phyloP scores from a whole-genome alignment of 1,140 invertebrate genomes.

The Pachyrhynchus sulphureomaculatus region DNA sequence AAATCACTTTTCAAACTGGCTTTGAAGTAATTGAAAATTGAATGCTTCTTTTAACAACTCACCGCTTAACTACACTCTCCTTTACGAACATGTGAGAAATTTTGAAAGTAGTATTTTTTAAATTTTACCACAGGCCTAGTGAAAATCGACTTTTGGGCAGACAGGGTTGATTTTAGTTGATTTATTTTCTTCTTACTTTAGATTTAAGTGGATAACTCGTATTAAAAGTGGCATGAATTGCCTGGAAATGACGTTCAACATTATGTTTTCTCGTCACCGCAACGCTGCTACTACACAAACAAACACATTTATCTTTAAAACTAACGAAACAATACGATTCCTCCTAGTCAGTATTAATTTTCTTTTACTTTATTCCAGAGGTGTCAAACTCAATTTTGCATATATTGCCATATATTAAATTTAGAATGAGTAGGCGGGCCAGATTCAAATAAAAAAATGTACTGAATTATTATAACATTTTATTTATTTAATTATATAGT shows the following conservation, averaged over 20 bases:
- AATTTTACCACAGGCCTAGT: background rate
- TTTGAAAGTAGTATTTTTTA: slow-evolving; percentile 1
- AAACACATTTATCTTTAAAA: background rate
- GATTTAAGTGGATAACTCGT: background rate
- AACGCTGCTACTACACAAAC: background rate
- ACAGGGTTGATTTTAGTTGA: background rate
- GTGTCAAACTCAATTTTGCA: no score
- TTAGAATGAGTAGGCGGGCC: no score
- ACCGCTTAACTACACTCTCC: slow-evolving; percentile 8
- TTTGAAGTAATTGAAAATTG: no score
- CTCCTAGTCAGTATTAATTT: no score
- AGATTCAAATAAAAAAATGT: no score
- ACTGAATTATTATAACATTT: no score
- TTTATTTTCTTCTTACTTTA: slow-evolving; percentile 1
- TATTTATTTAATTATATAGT: no score
- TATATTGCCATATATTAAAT: no score
- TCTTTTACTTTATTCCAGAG: no score
- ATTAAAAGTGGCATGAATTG: slow-evolving; percentile 5
- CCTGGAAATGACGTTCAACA: slow-evolving; percentile 7
- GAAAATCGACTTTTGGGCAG: background rate
- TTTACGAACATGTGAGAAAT: background rate
- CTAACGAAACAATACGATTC: no score
- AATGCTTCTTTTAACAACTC: slow-evolving; percentile 23
- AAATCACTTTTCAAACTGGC: no score
- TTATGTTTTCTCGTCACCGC: background rate